A percentile compares a stretch with the other conserved stretches of the same genome.
Evolutionary conservation across 2,888 invertebrate genomes (phyloP).

Genomic region (Craniophora ligustri): DNA sequence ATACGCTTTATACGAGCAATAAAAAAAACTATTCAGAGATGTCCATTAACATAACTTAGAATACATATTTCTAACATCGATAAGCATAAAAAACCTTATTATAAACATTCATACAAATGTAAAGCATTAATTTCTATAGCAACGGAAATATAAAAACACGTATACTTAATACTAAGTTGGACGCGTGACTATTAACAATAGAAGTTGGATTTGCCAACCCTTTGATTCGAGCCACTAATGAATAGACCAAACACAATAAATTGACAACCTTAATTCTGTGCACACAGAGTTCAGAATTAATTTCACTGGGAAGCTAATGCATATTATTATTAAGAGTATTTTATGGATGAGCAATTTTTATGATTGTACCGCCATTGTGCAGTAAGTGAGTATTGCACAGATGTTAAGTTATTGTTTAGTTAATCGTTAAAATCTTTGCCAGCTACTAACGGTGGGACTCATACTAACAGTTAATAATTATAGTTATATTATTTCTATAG

Average conservation of each 20-base stretch:
- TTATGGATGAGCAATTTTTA: conserved; percentile 87
- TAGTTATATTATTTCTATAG: conserved; percentile 33
- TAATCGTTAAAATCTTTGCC: conserved; percentile 62
- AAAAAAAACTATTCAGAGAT: background rate
- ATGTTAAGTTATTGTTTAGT: conserved; percentile 63
- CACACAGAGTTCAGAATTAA: conserved; percentile 54
- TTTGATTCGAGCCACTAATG: conserved; percentile 83
- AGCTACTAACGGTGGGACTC: conserved; percentile 36
- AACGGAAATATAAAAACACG: conserved; percentile 82
- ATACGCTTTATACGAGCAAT: background rate
- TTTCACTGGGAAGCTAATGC: conserved; percentile 61
- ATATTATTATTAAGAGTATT: conserved; percentile 78
- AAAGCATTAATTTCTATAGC: conserved; percentile 76
- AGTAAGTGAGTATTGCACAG: conserved; percentile 56
- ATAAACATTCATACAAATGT: conserved; percentile 49
- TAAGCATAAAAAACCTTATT: conserved; percentile 45
- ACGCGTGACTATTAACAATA: conserved; percentile 87
- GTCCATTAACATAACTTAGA: conserved; percentile 1
- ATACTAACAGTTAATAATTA: conserved; percentile 6
- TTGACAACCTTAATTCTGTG: conserved; percentile 50
- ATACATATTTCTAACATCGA: conserved; percentile 1
- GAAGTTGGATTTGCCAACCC: conserved; percentile 87
- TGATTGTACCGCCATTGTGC: conserved; percentile 77
- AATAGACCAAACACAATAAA: conserved; percentile 61
- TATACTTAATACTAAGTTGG: conserved; percentile 79